These are phyloP conservation scores for Spondyliosoma cantharus DNA, from an alignment of 2,797 vertebrate species.

Conservation along the genomic window DNA sequence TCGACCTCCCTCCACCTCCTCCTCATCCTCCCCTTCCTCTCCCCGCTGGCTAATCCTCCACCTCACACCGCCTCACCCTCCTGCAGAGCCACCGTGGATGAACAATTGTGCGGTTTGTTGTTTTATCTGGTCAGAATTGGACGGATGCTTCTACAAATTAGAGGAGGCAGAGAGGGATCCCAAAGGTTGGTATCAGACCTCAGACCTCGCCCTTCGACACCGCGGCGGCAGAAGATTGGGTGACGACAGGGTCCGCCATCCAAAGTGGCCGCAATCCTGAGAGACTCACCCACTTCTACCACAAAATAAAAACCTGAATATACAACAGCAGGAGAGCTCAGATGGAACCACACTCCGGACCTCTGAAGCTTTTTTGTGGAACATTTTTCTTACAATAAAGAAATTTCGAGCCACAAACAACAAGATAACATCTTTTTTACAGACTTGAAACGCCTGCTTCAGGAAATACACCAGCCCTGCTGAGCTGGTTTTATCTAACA, in stretches of 20 bases:
- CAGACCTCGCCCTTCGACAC: constrained; percentile 23
- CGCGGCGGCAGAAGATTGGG: background rate
- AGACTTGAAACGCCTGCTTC: background rate
- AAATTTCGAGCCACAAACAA: background rate
- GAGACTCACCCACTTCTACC: constrained; percentile 10
- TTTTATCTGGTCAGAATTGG: constrained; percentile 50
- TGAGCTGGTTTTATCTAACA: no score
- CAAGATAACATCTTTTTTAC: background rate
- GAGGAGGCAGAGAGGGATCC: constrained; percentile 34
- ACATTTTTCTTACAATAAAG: background rate
- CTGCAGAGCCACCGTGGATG: constrained; percentile 4
- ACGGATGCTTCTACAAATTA: constrained; percentile 53
- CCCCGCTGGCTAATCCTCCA: constrained; percentile 40
- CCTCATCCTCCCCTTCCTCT: constrained; percentile 21
- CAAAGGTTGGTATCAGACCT: constrained; percentile 28
- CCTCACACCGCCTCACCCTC: background rate
- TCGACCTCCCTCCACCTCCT: constrained; percentile 12
- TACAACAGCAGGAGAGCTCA: background rate
- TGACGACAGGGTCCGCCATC: constrained; percentile 18
- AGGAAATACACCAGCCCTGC: background rate
- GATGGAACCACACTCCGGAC: constrained; percentile 18
- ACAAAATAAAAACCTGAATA: constrained; percentile 16
- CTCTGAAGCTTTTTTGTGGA: constrained; percentile 7
- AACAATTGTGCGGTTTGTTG: constrained; percentile 16
- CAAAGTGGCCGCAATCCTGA: constrained; percentile 35